Base-by-base conservation (phyloP, 1,140 invertebrate species). In the Condylostylus longicornis region DNA sequence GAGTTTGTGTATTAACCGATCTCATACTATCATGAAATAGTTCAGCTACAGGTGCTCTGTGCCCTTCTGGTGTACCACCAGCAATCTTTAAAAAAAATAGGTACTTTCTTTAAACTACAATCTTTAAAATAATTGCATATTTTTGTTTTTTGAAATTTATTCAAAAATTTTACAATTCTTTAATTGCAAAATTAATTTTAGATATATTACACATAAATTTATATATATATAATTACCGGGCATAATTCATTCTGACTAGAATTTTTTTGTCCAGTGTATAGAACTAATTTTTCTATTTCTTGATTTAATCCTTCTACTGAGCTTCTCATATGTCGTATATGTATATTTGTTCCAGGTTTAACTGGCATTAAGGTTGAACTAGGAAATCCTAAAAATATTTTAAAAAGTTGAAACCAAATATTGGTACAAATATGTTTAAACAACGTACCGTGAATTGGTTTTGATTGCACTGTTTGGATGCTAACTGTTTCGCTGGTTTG, bases 281-380 rank as follows among this genome's bases (percentile, higher is more conserved):
- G 61, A 27, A 81, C 77, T 31, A 79, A 65, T 50, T 71, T 68
- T 61, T 85, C 80, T 40, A 85, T 83, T 62, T 85, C 80, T 54
- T 82, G 80, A 62, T 85, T 87, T 3, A 86, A 66, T 23, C 81
- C 82, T 63, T 87, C 82, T 15, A 85, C 80, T 33, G 82, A 86
- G 45, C 75, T 84, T 37, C 82, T 67, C 63, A 84, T 79, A 37
- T 77, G 73, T 48, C 75, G 64, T 47, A 73, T 61, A 39, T 72
- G 68, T 47, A 71, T 73, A 35, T 67, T 51, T 17, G 49, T 42
- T 12, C 12, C 12, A 41, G 57, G 48, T 20, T 41, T n/a, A 20
- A 22, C 5, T 37, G 67, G 66, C 42, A 70, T 69, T 45, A 63
- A 66, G 49, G 71, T 68, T 33, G 70, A 70, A 54, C 66, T 70